phyloP scores from a whole-genome alignment of 2,113 vertebrate genomes.

The Bucco capensis region DNA sequence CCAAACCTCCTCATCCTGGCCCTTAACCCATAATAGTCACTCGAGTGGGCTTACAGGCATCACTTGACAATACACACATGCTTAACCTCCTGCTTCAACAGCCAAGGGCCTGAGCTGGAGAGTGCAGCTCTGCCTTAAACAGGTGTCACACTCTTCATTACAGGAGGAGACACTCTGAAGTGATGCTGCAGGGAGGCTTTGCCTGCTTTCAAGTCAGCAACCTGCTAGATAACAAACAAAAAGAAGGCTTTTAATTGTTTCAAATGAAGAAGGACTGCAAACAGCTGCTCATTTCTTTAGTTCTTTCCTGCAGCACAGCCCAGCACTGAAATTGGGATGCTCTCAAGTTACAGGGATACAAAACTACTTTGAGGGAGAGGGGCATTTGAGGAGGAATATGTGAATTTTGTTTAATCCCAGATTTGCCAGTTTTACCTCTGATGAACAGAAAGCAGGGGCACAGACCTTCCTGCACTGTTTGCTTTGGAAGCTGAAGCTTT shows the following conservation, averaged over 20 bases:
- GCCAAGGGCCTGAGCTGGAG: neutral
- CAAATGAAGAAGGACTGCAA: fast-evolving
- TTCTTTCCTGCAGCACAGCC: neutral
- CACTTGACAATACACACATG: neutral
- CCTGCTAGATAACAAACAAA: neutral
- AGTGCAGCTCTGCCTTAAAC: neutral
- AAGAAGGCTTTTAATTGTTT: too few relatives aligned
- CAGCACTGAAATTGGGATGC: neutral
- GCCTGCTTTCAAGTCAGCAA: neutral
- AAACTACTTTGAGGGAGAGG: neutral
- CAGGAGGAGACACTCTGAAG: neutral
- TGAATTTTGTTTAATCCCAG: neutral
- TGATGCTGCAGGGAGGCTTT: neutral
- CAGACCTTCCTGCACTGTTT: neutral
- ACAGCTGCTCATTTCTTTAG: neutral
- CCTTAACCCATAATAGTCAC: neutral
- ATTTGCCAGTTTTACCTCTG: neutral
- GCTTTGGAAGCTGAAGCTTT: too few relatives aligned
- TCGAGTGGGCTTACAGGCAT: neutral
- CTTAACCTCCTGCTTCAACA: neutral
- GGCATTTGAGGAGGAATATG: neutral
- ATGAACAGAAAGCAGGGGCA: fast-evolving
- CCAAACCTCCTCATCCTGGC: neutral
- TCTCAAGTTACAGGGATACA: neutral
- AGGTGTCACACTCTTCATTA: constrained; percentile 1